These are phyloP conservation scores for Misgurnus mizolepis DNA, from an alignment of 2,113 vertebrate species.

Conservation along the genomic window DNA sequence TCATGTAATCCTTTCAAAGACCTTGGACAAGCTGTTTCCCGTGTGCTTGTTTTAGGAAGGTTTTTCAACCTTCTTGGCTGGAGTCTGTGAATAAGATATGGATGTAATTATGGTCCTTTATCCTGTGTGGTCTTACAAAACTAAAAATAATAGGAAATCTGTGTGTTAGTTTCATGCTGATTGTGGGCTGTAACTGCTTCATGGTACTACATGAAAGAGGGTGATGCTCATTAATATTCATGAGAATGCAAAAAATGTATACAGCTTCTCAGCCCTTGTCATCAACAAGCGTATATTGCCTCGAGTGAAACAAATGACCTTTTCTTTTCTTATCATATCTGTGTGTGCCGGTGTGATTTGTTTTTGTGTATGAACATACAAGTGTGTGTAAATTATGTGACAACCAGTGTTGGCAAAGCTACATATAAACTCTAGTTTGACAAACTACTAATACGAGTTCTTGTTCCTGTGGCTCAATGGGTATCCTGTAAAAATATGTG, in stretches of 20 bases:
- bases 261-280: conserved; percentile 24
- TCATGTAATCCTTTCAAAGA: conserved; percentile 37
- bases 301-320: conserved; percentile 3
- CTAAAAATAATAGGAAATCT: conserved; percentile 34
- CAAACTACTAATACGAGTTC: too few relatives aligned
- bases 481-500: too few relatives aligned
- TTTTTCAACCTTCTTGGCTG: conserved; percentile 26
- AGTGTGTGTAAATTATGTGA: not conserved
- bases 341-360: conserved; percentile 12
- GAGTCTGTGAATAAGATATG: conserved; percentile 9
- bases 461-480: too few relatives aligned
- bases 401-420: not conserved
- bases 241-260: conserved; percentile 28
- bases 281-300: not conserved
- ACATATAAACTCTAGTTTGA: too few relatives aligned
- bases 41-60: conserved; percentile 27
- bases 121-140: conserved; percentile 18
- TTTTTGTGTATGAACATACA: not conserved
- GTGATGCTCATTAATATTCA: conserved; percentile 30
- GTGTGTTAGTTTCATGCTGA: conserved; percentile 29
- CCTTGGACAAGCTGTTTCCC: conserved; percentile 43
- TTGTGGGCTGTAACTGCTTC: conserved; percentile 33
- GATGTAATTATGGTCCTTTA: conserved; percentile 16
- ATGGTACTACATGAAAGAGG: conserved; percentile 36
- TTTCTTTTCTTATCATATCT: not conserved